phyloP scores from a whole-genome alignment of 2,888 invertebrate genomes.

The Melieria omissa region DNA sequence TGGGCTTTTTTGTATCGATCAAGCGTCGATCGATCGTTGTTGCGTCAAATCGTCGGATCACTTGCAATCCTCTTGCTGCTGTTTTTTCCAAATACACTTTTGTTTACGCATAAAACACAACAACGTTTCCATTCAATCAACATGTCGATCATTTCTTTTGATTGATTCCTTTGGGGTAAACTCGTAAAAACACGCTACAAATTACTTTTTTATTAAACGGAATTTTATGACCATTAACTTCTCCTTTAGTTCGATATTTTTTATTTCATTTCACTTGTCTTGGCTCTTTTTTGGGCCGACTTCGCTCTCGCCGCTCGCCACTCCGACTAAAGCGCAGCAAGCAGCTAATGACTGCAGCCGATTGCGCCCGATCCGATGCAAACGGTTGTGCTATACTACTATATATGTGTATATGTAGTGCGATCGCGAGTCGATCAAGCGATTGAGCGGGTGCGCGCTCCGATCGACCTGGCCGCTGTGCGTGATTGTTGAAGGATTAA shows the following conservation, averaged over 20 bases:
- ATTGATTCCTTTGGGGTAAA: slow-evolving; percentile 61
- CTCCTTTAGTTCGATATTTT: slow-evolving; percentile 25
- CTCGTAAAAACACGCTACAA: slow-evolving; percentile 38
- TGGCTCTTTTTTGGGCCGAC: too few species aligned
- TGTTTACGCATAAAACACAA: slow-evolving; percentile 35
- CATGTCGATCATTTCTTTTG: slow-evolving; percentile 61
- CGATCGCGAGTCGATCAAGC: slow-evolving; percentile 1
- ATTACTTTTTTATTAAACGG: slow-evolving; percentile 46
- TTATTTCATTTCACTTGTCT: slow-evolving; percentile 17
- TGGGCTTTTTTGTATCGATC: too few species aligned
- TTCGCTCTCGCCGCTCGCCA: too few species aligned
- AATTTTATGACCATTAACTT: slow-evolving; percentile 44
- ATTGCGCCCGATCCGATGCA: too few species aligned
- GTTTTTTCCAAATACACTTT: not conserved
- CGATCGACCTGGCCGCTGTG: not conserved
- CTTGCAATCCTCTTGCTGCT: too few species aligned
- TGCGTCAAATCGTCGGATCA: too few species aligned
- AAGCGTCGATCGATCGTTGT: too few species aligned
- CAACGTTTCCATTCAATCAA: slow-evolving; percentile 59
- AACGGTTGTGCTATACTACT: too few species aligned
- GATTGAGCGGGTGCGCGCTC: slow-evolving; percentile 32
- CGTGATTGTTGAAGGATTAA: slow-evolving; percentile 16
- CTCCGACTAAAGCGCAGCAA: too few species aligned
- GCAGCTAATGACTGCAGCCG: too few species aligned
- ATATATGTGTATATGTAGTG: not conserved